Base-by-base conservation (phyloP, 2,797 vertebrate species). In the Xiphophorus birchmanni region DNA sequence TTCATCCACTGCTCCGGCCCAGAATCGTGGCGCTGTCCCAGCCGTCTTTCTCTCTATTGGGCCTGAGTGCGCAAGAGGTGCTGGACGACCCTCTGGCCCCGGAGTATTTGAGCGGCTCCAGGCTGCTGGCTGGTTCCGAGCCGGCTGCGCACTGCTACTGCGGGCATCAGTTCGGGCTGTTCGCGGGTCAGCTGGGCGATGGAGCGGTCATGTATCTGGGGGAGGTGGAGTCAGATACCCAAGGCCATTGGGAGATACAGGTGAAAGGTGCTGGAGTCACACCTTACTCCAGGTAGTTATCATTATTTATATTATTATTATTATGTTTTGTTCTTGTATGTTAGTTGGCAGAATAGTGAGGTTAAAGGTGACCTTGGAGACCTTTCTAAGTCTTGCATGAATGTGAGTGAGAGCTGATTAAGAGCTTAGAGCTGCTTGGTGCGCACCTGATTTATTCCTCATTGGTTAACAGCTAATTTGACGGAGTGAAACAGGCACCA, bases 111-210 rank as follows among this genome's bases (percentile, higher is more conserved):
- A 97, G 96, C 81, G 97, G 97, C 26, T 97, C 96, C 90, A 94
- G 93, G 37, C 80, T 95, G 80, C 92, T 91, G 81, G 93, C 94
- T 0, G 97, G 97, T 83, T 89, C 96, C 7, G 93, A 97, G 87
- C 95, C 97, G 9, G 97, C 97, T 3, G 97, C 97, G 0, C 97
- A 98, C 89, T 98, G 97, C 87, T 98, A 97, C 94, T 94, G 97
- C 86, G 97, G 97, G 0, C 97, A 98, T 92, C 97, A 97, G 95
- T 98, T 97, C 75, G 97, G 97, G 72, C 94, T 94, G 90, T 98
- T 97, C 80, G 97, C 96, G 0, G 97, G 97, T 23, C 97, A 98
- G 89, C 95, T 98, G 81, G 97, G 97, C 4, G 97, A 98, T 80
- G 97, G 97, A 58, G 97, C 97, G 0, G 97, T 96, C 85, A 90